These are phyloP conservation scores for Eptesicus fuscus DNA, from an alignment of 2,113 vertebrate genomes.

Conservation along the genomic window DNA sequence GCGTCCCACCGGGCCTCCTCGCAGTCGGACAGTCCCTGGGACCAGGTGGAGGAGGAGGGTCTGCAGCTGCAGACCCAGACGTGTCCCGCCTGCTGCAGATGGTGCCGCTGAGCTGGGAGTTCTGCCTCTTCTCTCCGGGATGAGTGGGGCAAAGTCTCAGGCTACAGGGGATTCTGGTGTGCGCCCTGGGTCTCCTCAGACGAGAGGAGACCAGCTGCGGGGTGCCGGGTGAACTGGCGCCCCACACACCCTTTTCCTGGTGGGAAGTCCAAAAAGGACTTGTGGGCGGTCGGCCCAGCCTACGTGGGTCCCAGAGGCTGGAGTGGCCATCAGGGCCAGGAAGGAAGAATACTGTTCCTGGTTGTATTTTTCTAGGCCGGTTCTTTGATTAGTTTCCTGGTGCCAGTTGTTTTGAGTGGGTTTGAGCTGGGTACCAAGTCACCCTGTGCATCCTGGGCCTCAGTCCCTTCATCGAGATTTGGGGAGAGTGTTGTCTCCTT, in stretches of 20 bases:
- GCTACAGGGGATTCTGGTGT: not conserved
- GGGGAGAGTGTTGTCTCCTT: not conserved
- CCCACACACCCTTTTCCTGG: not conserved
- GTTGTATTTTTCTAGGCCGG: not conserved
- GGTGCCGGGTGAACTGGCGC: not conserved
- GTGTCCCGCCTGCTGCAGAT: not conserved
- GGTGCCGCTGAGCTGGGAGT: not conserved
- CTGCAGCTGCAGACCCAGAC: not conserved
- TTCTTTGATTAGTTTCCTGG: not conserved
- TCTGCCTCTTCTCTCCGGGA: not conserved
- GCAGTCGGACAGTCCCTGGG: accelerated
- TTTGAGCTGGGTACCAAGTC: not conserved
- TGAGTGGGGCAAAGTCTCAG: not conserved
- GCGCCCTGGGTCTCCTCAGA: not conserved
- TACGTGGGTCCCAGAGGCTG: not conserved
- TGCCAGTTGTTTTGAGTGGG: not conserved
- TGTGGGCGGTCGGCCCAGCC: not conserved
- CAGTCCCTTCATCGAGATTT: not conserved
- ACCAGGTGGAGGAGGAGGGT: not conserved
- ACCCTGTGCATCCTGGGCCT: not conserved
- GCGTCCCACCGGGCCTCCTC: not conserved
- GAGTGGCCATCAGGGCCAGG: not conserved
- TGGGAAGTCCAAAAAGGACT: not conserved
- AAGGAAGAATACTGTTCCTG: not conserved
- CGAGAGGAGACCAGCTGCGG: not conserved